phyloP scores from a whole-genome alignment of 2,113 vertebrate genomes.

The Otocyon megalotis region DNA sequence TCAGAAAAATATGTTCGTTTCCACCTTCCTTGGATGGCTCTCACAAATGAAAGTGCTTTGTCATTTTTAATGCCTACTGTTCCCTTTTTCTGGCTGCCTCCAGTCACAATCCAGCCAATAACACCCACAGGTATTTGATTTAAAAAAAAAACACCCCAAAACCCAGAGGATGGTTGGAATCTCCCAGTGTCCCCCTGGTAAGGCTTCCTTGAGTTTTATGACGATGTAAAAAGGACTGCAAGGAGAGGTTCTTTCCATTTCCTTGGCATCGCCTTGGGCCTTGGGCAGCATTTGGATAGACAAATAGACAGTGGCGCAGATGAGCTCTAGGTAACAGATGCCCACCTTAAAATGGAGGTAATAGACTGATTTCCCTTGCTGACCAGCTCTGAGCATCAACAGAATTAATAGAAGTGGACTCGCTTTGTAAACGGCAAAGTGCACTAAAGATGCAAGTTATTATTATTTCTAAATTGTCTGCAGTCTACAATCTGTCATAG shows the following conservation, averaged over 20 bases:
- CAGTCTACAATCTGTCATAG: constrained; percentile 55
- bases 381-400: background rate
- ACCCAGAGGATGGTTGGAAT: constrained; percentile 37
- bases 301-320: background rate
- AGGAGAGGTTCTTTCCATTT: background rate
- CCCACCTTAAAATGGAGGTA: background rate
- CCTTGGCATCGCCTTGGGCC: background rate
- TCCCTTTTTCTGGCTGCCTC: background rate
- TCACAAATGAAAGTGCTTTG: constrained; percentile 83
- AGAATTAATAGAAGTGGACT: background rate
- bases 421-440: constrained; percentile 13
- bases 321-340: background rate
- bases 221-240: background rate
- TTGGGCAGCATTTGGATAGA: background rate
- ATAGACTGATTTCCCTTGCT: background rate
- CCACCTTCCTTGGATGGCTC: constrained; percentile 66
- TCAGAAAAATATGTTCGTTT: constrained; percentile 70
- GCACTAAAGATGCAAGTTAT: constrained; percentile 56
- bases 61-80: constrained; percentile 79
- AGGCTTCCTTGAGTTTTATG: background rate
- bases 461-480: constrained; percentile 68
- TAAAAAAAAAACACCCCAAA: background rate
- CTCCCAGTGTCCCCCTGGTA: background rate
- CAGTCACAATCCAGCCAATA: constrained; percentile 45
- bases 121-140: constrained; percentile 66